Base-by-base conservation (phyloP, 2,797 vertebrate genomes). In the Artibeus lituratus region DNA sequence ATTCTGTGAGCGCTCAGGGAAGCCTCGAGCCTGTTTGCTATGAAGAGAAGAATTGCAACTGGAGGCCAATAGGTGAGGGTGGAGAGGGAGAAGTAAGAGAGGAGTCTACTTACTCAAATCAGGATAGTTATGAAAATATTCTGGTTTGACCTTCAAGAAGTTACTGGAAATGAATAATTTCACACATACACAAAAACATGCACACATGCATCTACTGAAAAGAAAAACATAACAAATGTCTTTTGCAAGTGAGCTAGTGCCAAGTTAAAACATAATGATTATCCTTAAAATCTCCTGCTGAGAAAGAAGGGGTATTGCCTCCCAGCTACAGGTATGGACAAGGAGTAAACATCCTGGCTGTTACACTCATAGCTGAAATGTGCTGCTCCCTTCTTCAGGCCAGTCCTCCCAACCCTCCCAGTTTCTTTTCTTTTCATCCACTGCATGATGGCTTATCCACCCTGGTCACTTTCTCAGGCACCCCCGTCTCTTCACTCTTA, bases 61-160 rank as follows among this genome's bases (percentile, higher is more conserved):
- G 6, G 16, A 55, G 78, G 37, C 72, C 0, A 14, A 90, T 37
- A 29, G 18, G 85, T 69, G 42, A 76, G 53, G 7, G 18, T 69
- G 69, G 53, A 77, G 12, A 72, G 11, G 9, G 39, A 44, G 22
- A 93, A 74, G 88, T 92, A 78, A 72, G 15, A n/a, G 35, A 59
- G 9, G 21, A 69, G 21, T 62, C n/a, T 74, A 82, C 59, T 96
- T 95, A 95, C 92, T 87, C 92, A 93, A 82, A 93, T 18, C 77
- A 87, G 72, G 69, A 51, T 3, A 0, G 42, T 90, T 95, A 77
- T 76, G 85, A 92, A 82, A 94, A 87, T 37, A 44, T 44, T 94
- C 72, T 92, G 95, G 55, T 74, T 95, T 97, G 76, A 94, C 94
- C 73, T 92, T 95, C 24, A 93, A 72, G 67, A 87, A 65, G 21